Percentiles rank a stretch among this genome's conserved stretches.
Conservation (phyloP, 2,113 vertebrate species). For the Rostratula benghalensis region DNA sequence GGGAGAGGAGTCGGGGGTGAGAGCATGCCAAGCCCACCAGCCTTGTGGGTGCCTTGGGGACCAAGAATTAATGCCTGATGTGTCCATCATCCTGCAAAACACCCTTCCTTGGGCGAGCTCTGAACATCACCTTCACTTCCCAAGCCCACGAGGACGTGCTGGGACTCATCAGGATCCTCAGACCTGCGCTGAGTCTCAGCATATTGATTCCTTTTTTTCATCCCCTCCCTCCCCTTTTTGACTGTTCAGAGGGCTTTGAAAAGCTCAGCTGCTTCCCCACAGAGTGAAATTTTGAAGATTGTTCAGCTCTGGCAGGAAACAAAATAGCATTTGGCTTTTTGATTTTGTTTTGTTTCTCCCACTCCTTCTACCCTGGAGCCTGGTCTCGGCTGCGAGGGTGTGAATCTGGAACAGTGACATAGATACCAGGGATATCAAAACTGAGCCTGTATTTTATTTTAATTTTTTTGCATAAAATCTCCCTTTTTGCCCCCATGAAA, state of each 20-base stretch:
- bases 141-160: rapidly evolving
- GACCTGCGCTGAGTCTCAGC: not conserved
- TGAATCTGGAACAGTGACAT: not conserved
- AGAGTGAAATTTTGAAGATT: constrained; percentile 6
- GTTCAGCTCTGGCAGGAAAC: constrained; percentile 5
- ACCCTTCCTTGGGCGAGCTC: not conserved
- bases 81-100: not conserved
- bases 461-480: not conserved
- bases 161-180: not conserved
- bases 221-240: not conserved
- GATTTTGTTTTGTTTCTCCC: constrained; percentile 18
- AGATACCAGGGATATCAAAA: not conserved
- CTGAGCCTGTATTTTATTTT: not conserved
- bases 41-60: not conserved
- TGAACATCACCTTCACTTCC: not conserved
- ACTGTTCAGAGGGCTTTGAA: not conserved
- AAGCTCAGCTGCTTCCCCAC: constrained; percentile 22
- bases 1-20: not conserved
- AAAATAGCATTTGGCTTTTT: constrained; percentile 2
- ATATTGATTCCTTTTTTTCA: not conserved
- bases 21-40: not conserved
- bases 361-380: constrained; percentile 11
- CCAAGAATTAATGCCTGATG: rapidly evolving
- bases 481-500: not conserved
- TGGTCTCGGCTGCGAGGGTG: not conserved